Evolutionary conservation across 2,797 vertebrate species (phyloP).

Genomic region (Chaetophractus vellerosus): DNA sequence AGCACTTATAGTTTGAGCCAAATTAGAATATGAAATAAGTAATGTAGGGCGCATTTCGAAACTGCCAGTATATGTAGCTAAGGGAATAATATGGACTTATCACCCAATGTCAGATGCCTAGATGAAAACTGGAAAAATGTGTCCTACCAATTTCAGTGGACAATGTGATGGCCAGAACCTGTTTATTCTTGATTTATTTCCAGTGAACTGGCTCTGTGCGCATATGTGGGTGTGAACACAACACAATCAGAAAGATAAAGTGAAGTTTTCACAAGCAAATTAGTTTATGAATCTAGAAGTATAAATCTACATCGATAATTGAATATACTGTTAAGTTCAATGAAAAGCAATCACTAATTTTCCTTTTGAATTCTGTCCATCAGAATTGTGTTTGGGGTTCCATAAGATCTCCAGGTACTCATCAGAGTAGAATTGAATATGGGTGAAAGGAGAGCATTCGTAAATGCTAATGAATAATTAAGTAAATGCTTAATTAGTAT

Average conservation of each 20-base stretch:
- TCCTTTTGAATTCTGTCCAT: background rate
- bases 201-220: background rate
- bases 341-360: background rate
- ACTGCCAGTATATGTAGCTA: background rate
- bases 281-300: background rate
- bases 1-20: background rate
- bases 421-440: background rate
- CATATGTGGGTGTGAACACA: fast-evolving
- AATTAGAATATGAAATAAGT: background rate
- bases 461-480: slow-evolving; percentile 33
- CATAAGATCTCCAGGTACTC: background rate
- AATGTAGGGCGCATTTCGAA: background rate
- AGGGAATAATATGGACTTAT: fast-evolving
- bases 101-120: background rate
- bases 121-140: background rate
- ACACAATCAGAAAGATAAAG: background rate
- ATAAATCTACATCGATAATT: background rate
- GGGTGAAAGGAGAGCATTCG: background rate
- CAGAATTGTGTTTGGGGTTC: background rate
- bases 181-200: background rate
- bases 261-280: background rate
- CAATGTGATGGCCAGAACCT: background rate
- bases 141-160: background rate
- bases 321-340: background rate
- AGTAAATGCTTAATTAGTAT: slow-evolving; percentile 53